phyloP scores from a whole-genome alignment of 1,140 invertebrate species.

The Drosophila punjabiensis region DNA sequence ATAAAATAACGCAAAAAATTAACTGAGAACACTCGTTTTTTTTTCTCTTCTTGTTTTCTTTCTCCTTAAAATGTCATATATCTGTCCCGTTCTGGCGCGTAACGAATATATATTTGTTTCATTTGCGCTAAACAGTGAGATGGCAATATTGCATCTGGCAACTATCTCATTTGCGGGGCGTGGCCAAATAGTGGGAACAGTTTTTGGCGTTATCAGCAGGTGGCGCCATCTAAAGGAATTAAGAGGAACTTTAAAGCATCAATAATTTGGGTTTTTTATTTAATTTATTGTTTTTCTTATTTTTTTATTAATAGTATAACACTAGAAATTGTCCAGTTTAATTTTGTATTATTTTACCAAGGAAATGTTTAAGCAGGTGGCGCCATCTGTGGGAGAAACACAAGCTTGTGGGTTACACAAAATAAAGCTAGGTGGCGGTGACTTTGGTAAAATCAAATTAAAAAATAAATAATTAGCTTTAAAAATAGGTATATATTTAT shows the following conservation, averaged over 20 bases:
- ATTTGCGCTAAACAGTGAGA: no score
- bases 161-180: no score
- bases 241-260: background rate
- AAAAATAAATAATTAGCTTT: background rate
- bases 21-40: no score
- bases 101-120: no score
- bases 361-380: background rate
- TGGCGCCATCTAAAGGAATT: background rate
- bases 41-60: no score
- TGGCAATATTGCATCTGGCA: no score
- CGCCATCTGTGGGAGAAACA: background rate
- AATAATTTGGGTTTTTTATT: background rate
- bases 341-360: background rate
- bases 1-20: no score
- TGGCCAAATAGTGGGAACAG: conserved; percentile 25
- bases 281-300: background rate
- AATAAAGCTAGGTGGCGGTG: background rate
- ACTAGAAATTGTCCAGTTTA: background rate
- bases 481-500: background rate
- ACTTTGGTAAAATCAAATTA: no score
- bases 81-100: no score
- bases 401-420: background rate
- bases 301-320: background rate
- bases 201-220: background rate
- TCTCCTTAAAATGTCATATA: no score